These are phyloP conservation scores for Limnephilus auricula DNA, from an alignment of 2,888 invertebrate genomes.

Conservation along the genomic window DNA sequence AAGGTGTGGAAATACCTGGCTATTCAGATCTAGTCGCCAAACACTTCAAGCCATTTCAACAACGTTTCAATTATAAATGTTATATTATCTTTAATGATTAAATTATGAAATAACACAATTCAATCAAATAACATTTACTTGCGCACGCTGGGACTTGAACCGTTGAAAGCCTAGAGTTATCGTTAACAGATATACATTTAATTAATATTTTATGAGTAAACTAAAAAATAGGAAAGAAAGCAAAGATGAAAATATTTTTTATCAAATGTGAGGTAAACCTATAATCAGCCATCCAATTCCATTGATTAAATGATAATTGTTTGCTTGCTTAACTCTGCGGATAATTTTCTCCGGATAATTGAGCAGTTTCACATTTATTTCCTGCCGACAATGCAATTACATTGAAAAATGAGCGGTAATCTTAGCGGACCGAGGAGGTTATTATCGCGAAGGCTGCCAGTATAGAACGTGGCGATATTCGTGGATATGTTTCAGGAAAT, in stretches of 20 bases:
- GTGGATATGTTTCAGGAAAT: neutral
- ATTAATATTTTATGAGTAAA: too few relatives aligned
- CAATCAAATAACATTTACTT: too few relatives aligned
- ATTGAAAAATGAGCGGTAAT: constrained; percentile 53
- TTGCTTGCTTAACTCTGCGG: constrained; percentile 5
- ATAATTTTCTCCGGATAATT: constrained; percentile 39
- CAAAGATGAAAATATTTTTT: neutral
- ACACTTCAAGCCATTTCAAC: too few relatives aligned
- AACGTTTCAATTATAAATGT: too few relatives aligned
- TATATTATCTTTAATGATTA: too few relatives aligned
- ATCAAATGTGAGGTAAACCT: neutral
- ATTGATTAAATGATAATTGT: constrained; percentile 8
- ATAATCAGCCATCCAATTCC: neutral
- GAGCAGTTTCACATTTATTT: constrained; percentile 52
- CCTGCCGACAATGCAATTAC: constrained; percentile 58
- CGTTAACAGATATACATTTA: too few relatives aligned
- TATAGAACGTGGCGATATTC: neutral
- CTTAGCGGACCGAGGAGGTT: neutral
- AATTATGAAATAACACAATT: too few relatives aligned
- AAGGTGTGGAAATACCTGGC: too few relatives aligned
- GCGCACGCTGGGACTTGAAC: too few relatives aligned
- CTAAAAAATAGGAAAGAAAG: too few relatives aligned
- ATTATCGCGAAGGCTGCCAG: constrained; percentile 13
- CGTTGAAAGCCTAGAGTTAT: too few relatives aligned
- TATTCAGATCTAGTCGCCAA: too few relatives aligned